These are phyloP conservation scores for Pegoplata infirma DNA, from an alignment of 2,888 invertebrate genomes.

Conservation along the genomic window DNA sequence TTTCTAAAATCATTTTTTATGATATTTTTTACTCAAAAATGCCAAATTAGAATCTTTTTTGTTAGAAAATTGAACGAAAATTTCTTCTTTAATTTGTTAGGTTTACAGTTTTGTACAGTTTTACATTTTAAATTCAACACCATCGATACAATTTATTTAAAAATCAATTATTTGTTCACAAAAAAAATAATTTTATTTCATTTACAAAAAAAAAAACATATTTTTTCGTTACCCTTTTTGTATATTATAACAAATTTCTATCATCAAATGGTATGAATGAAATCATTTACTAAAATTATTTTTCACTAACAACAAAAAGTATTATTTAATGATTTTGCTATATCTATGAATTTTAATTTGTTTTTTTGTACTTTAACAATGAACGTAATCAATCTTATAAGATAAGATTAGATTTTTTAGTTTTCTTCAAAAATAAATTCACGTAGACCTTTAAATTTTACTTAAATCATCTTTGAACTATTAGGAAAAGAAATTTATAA, in stretches of 20 bases:
- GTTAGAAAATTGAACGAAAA: too few relatives aligned
- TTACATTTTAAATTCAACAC: too few relatives aligned
- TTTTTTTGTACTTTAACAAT: background rate
- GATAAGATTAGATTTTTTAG: conserved; percentile 44
- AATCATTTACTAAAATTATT: conserved; percentile 39
- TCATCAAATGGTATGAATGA: conserved; percentile 16
- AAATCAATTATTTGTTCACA: background rate
- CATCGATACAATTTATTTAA: too few relatives aligned
- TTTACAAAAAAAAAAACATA: background rate
- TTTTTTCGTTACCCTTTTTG: conserved; percentile 3
- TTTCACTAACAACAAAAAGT: conserved; percentile 15
- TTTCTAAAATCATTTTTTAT: too few relatives aligned
- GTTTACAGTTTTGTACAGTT: too few relatives aligned
- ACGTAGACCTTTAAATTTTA: conserved; percentile 11
- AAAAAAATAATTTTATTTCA: background rate
- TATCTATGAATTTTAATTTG: background rate
- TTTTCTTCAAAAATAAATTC: background rate
- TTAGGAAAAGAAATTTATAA: background rate
- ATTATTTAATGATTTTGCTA: conserved; percentile 13
- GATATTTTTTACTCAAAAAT: too few relatives aligned
- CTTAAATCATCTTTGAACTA: background rate
- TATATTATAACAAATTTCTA: background rate
- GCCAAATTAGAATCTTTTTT: too few relatives aligned
- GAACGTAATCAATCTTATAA: conserved; percentile 15
- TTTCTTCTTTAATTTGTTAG: too few relatives aligned